These are phyloP conservation scores for Kuschelorhynchus macadamiae DNA, from an alignment of 2,888 invertebrate genomes.

Conservation along the genomic window DNA sequence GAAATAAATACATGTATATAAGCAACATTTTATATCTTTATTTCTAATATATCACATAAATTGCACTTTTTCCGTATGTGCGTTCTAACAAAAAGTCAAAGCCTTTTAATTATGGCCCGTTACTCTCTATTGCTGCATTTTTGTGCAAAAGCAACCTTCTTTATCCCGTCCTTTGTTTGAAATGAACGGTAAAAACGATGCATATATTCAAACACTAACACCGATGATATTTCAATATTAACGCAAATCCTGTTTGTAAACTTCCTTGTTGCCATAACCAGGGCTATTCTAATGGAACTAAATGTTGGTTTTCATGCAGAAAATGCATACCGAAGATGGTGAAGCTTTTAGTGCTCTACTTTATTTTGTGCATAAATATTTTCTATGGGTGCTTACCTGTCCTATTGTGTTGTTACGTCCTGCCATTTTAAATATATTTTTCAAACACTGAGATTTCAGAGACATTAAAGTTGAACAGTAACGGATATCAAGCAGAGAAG, in stretches of 20 bases:
- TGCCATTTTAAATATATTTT: too few relatives aligned
- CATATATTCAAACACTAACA: slow-evolving; percentile 61
- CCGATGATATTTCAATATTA: slow-evolving; percentile 63
- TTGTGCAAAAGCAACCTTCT: slow-evolving; percentile 53
- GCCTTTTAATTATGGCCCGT: slow-evolving; percentile 22
- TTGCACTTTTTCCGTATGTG: too few relatives aligned
- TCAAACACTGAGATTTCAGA: too few relatives aligned
- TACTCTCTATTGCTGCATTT: slow-evolving; percentile 38
- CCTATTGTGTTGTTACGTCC: too few relatives aligned
- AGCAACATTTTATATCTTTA: too few relatives aligned
- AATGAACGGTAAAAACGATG: slow-evolving; percentile 66
- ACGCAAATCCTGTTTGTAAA: slow-evolving; percentile 65
- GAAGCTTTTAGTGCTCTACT: too few relatives aligned
- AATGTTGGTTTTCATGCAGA: slow-evolving; percentile 62
- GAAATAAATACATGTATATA: too few relatives aligned
- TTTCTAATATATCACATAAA: too few relatives aligned
- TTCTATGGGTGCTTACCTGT: too few relatives aligned
- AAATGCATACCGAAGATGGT: slow-evolving; percentile 52
- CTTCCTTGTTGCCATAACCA: slow-evolving; percentile 66
- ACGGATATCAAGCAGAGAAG: too few relatives aligned
- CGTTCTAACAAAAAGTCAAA: background rate
- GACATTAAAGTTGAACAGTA: too few relatives aligned
- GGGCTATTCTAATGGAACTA: slow-evolving; percentile 65
- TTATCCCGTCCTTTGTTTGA: slow-evolving; percentile 65
- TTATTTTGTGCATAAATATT: too few relatives aligned